Evolutionary conservation across 2,113 vertebrate species (phyloP).

Genomic region (Chiloscyllium plagiosum): DNA sequence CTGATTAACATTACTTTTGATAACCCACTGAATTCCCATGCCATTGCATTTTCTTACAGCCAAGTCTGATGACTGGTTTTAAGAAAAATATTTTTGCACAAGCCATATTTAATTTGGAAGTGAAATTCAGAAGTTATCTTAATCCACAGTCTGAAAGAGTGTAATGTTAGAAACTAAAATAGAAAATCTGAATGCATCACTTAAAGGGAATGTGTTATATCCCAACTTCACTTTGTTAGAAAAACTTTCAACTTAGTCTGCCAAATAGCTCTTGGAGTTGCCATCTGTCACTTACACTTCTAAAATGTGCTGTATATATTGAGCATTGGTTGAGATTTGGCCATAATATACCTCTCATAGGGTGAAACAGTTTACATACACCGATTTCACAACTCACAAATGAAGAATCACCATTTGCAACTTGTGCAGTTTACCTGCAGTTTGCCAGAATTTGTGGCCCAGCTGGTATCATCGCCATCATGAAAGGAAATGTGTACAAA

Average conservation of each 20-base stretch:
- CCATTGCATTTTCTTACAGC: not conserved
- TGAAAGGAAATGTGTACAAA: not conserved
- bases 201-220: not conserved
- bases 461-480: not conserved
- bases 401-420: not conserved
- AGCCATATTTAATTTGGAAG: constrained; percentile 16
- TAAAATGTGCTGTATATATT: constrained; percentile 7
- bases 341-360: not conserved
- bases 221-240: not conserved
- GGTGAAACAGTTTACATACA: not conserved
- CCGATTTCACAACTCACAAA: not conserved
- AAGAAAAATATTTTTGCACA: not conserved
- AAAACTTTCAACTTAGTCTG: not conserved
- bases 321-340: not conserved
- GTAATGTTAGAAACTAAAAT: not conserved
- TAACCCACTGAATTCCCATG: not conserved
- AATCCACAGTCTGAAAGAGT: constrained; percentile 2
- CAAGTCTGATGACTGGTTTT: not conserved
- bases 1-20: not conserved
- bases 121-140: not conserved
- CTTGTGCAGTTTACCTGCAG: not conserved
- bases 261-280: constrained; percentile 1
- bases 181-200: not conserved
- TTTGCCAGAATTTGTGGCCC: not conserved
- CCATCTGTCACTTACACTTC: not conserved